Percentiles rank a stretch among this genome's conserved stretches.
phyloP scores from a whole-genome alignment of 2,888 invertebrate species.

The Cyaniris semiargus region DNA sequence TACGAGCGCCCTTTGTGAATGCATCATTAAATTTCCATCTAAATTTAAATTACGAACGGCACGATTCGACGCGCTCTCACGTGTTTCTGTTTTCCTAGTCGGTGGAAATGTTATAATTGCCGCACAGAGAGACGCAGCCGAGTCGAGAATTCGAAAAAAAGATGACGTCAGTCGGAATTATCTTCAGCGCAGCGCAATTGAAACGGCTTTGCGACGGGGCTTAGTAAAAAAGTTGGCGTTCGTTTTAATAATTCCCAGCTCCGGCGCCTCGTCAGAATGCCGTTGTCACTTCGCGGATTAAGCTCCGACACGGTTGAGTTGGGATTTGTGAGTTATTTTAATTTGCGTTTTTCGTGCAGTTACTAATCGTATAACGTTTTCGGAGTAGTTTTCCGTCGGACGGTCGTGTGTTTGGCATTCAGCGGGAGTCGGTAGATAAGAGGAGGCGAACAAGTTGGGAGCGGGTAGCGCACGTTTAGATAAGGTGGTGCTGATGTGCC shows the following conservation, averaged over 20 bases:
- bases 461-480: slow-evolving; percentile 17
- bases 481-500: background rate
- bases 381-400: slow-evolving; percentile 20
- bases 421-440: background rate
- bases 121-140: slow-evolving; percentile 75
- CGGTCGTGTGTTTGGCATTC: slow-evolving; percentile 19
- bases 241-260: slow-evolving; percentile 81
- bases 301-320: slow-evolving; percentile 79
- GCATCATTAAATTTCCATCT: slow-evolving; percentile 81
- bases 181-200: slow-evolving; percentile 81
- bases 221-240: slow-evolving; percentile 81
- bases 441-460: slow-evolving; percentile 5
- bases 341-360: slow-evolving; percentile 74
- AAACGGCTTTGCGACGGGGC: slow-evolving; percentile 80
- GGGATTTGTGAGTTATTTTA: slow-evolving; percentile 79
- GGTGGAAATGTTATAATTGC: slow-evolving; percentile 80
- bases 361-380: slow-evolving; percentile 39
- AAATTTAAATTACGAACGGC: slow-evolving; percentile 79
- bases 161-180: slow-evolving; percentile 80
- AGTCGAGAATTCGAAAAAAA: slow-evolving; percentile 78
- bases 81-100: slow-evolving; percentile 80
- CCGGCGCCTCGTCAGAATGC: slow-evolving; percentile 81
- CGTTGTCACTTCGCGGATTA: slow-evolving; percentile 81
- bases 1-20: slow-evolving; percentile 80
- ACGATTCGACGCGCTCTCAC: slow-evolving; percentile 75